Evolutionary conservation across 2,113 vertebrate species (phyloP), one percentile per base, ranked within the genome.

Genomic region (Marmota flaviventris): DNA sequence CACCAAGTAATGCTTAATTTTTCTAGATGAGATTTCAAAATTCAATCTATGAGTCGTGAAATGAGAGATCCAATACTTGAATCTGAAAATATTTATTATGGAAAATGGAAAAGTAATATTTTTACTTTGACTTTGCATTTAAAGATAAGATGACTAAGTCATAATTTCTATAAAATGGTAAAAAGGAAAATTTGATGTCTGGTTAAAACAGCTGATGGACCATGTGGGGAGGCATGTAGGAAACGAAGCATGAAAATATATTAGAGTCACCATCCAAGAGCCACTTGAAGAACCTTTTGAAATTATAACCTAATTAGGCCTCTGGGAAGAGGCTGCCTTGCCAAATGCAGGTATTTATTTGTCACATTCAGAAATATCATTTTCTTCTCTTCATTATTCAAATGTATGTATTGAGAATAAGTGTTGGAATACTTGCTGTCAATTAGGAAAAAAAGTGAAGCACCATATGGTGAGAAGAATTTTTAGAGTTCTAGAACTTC

Each of bases 301-400:
- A 79, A 93, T 93, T 72, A 37, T 45, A 95, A 81, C 65, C 65
- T 91, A 84, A 81, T 77, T 75, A 94, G 67, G 37, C 77, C 67
- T 92, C 39, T 88, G 92, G 92, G 77, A 94, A 94, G 69, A 94
- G 42, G 73, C 48, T 87, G 88, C n/a, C 70, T 92, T 83, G 65
- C 39, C 65, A 92, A 84, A 92, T 76, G 81, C 32, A 84, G 22
- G 51, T 79, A 48, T 72, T 84, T 92, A 81, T 84, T 48, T 78
- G 87, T 93, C 73, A 58, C 42, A 65, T 48, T 70, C 56, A 83
- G 85, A 94, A 90, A 79, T 65, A 65, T 18, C 17, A 76, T 63
- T 92, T 96, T 88, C 45, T 93, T 84, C 22, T 90, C 58, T 65
- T 94, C 85, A 83, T 92, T 94, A 34, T 88, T 81, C 22, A 91